phyloP scores from a whole-genome alignment of 2,888 invertebrate genomes.

The Apantesis nais region DNA sequence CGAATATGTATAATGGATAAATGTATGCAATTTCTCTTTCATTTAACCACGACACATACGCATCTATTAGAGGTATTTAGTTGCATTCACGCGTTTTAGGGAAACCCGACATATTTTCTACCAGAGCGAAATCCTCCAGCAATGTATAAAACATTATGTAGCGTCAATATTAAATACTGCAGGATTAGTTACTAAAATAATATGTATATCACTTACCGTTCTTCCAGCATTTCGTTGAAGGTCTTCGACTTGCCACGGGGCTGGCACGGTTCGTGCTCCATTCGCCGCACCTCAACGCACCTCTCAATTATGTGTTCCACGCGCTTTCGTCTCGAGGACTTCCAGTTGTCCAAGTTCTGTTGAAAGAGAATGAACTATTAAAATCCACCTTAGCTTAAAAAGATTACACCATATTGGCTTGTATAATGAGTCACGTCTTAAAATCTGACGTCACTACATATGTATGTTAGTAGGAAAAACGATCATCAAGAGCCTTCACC shows the following conservation, averaged over 20 bases:
- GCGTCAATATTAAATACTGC: neutral
- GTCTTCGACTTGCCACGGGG: slow-evolving; percentile 93
- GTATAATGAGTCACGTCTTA: too few species aligned
- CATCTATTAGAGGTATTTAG: slow-evolving; percentile 38
- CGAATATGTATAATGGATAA: neutral
- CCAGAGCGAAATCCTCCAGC: neutral
- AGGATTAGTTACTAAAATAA: slow-evolving; percentile 9
- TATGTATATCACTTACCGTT: slow-evolving; percentile 84
- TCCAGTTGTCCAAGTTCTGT: slow-evolving; percentile 97
- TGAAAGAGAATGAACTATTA: slow-evolving; percentile 30
- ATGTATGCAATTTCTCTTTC: slow-evolving; percentile 35
- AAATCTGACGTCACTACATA: too few species aligned
- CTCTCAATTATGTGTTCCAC: slow-evolving; percentile 96
- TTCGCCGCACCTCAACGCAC: slow-evolving; percentile 94
- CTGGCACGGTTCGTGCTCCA: slow-evolving; percentile 92
- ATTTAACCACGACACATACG: slow-evolving; percentile 30
- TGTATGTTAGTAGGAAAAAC: too few species aligned
- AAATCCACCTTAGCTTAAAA: neutral
- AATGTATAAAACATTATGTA: neutral
- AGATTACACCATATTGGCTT: neutral
- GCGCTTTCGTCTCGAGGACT: slow-evolving; percentile 95
- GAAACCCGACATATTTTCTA: neutral
- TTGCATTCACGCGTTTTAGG: neutral
- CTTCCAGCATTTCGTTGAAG: slow-evolving; percentile 97
- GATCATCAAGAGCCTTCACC: too few species aligned